These are phyloP conservation scores for Trissoscelio sp. DNA, from an alignment of 2,888 invertebrate species.

Conservation along the genomic window DNA sequence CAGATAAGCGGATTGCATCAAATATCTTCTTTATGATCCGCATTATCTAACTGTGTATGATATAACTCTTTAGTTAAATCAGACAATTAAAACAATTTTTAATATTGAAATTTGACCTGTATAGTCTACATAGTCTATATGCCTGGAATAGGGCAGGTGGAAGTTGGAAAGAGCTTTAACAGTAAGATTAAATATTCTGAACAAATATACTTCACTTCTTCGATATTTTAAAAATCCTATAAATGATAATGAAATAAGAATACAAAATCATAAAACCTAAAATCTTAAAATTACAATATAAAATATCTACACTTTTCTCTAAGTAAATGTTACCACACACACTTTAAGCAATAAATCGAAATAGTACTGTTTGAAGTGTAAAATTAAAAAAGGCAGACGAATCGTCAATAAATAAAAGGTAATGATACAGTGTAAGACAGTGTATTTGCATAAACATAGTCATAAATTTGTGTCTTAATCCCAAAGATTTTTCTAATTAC, in stretches of 20 bases:
- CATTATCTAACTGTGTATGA: slow-evolving; percentile 22
- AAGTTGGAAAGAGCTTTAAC: too few relatives aligned
- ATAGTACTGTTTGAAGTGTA: background rate
- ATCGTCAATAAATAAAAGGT: slow-evolving; percentile 23
- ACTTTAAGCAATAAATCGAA: background rate
- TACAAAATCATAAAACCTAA: too few relatives aligned
- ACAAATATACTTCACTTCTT: too few relatives aligned
- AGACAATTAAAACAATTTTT: background rate
- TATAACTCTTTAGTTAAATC: slow-evolving; percentile 14
- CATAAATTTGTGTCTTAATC: slow-evolving; percentile 48
- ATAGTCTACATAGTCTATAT: too few relatives aligned
- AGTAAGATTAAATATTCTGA: too few relatives aligned
- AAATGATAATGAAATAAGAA: too few relatives aligned
- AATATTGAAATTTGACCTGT: background rate
- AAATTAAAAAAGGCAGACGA: background rate
- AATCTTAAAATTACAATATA: too few relatives aligned
- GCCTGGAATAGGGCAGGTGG: too few relatives aligned
- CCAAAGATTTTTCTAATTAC: slow-evolving; percentile 38
- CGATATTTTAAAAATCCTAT: too few relatives aligned
- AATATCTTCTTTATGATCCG: slow-evolving; percentile 43
- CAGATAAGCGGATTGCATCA: slow-evolving; percentile 60
- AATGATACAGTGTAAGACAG: slow-evolving; percentile 4
- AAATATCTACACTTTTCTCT: too few relatives aligned
- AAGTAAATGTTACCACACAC: too few relatives aligned
- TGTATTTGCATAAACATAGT: slow-evolving; percentile 30